Conservation (phyloP, 2,113 vertebrate genomes). For the pig (Sus scrofa) region T2T-Sscrofa CM000825.6:41057001-41057500, state of each 20-base stretch:
- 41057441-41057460: neutral
- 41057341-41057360: neutral
- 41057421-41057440: neutral
- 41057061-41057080: slow-evolving; percentile 19
- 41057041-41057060: neutral
- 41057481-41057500: slow-evolving; percentile 55
- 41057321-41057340: neutral
- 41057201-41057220: neutral
- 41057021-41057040: neutral
- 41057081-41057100: neutral
- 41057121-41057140: neutral
- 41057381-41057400: neutral
- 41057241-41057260: neutral
- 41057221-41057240: neutral
- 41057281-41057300: slow-evolving; percentile 1
- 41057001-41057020: slow-evolving; percentile 15
- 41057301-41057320: neutral
- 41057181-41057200: neutral
- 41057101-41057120: neutral
- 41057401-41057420: neutral
- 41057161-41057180: neutral
- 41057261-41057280: neutral
- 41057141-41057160: neutral
- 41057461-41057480: slow-evolving; percentile 33
- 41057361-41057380: neutral